Evolutionary conservation across 2,888 invertebrate genomes (phyloP).

Genomic region (Aethes cnicana): DNA sequence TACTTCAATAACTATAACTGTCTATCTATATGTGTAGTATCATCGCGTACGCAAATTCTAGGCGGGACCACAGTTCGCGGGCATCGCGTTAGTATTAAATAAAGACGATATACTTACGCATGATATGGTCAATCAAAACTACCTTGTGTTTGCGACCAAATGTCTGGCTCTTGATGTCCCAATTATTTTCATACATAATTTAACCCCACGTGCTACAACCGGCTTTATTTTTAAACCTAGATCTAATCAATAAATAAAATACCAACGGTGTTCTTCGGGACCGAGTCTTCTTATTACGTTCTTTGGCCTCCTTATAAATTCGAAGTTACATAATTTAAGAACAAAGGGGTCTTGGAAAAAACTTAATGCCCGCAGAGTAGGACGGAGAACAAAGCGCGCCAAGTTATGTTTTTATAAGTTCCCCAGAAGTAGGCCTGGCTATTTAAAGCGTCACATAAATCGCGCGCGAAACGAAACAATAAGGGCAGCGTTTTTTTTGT

Average conservation of each 20-base stretch:
- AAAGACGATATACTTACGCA: no score
- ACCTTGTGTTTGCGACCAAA: no score
- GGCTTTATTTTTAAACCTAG: conserved; percentile 6
- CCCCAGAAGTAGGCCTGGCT: conserved; percentile 59
- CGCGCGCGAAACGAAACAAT: conserved; percentile 69
- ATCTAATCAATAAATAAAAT: conserved; percentile 9
- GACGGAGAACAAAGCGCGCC: conserved; percentile 65
- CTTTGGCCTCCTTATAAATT: conserved; percentile 56
- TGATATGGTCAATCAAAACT: no score
- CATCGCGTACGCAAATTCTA: no score
- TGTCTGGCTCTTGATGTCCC: no score
- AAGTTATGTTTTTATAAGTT: conserved; percentile 62
- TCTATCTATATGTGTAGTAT: no score
- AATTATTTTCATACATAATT: no score
- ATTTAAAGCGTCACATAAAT: conserved; percentile 76
- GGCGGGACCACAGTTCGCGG: no score
- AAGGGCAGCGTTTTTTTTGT: conserved; percentile 55
- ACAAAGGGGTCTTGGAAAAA: conserved; percentile 70
- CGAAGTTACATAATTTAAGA: conserved; percentile 72
- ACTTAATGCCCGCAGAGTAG: conserved; percentile 60
- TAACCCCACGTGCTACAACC: no score
- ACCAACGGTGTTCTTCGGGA: conserved; percentile 13
- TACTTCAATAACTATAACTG: no score
- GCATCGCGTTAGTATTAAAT: no score
- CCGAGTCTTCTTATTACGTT: conserved; percentile 51